Base-by-base conservation (phyloP, 2,888 invertebrate genomes). In the Peribatodes rhomboidaria region DNA sequence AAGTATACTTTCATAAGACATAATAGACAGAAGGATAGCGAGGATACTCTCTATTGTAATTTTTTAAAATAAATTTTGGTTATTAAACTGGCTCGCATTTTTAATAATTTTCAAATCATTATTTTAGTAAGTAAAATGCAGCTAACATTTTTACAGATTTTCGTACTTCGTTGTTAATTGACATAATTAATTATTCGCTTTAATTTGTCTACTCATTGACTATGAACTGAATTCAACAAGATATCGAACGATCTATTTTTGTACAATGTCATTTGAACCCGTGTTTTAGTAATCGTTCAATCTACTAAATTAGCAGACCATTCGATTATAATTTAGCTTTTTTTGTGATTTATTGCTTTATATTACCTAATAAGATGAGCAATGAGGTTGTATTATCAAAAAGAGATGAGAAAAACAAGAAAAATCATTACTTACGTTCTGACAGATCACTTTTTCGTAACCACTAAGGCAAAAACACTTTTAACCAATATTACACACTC, bases 351-450 rank as follows among this genome's bases (percentile, higher is more conserved):
- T 37, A 0, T 37, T 6, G n/a, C 37, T n/a, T 37, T 1, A 37
- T 37, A n/a, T 37, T 4, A 0, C 2, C 2, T 20, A 13, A 20
- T n/a, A 6, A 14, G 22, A 39, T 27, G 4, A 14, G 1, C 10
- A 53, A 53, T 10, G 33, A 46, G 41, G 57, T 31, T 33, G 9
- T n/a, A 41, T 14, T 31, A 58, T 10, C 33, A 44, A 39, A 53
- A 72, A 73, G 77, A 80, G 79, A 84, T 76, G 73, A 74, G 75
- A 77, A 27, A 75, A 76, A 66, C 73, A 72, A 66, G 74, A 64
- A 77, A 86, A 89, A 88, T 89, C 85, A 79, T 86, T 86, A 88
- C 88, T 86, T 69, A 89, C 89, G 11, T 41, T 68, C 39, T 63
- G 72, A 67, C 80, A 81, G 62, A 46, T 58, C 46, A 44, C 63